Evolutionary conservation across 2,888 invertebrate species (phyloP).

Genomic region (Drosophila suboccidentalis): DNA sequence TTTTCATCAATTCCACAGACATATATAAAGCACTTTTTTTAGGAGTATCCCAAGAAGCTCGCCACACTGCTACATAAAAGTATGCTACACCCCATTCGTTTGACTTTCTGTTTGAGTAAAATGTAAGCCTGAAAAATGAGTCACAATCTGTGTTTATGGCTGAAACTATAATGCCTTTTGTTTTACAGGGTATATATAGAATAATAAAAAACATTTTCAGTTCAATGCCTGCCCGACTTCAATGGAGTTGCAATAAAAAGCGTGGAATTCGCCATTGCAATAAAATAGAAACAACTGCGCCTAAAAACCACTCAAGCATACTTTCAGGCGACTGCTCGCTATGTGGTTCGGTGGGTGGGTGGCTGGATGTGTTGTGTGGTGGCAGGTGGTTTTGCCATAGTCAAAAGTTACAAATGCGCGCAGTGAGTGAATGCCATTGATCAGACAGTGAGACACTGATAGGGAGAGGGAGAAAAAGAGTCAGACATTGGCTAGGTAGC

Average conservation of each 20-base stretch:
- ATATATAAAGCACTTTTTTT: background rate
- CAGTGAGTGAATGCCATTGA: constrained; percentile 70
- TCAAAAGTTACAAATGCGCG: constrained; percentile 68
- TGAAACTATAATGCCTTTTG: constrained; percentile 37
- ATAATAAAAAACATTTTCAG: constrained; percentile 56
- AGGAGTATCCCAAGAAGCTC: background rate
- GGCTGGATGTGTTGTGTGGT: background rate
- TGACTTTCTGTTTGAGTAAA: constrained; percentile 1
- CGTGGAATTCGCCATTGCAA: constrained; percentile 65
- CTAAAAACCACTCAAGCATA: constrained; percentile 79
- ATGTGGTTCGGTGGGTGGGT: background rate
- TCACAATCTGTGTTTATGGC: constrained; percentile 17
- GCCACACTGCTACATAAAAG: background rate
- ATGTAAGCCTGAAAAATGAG: background rate
- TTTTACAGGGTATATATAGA: constrained; percentile 32
- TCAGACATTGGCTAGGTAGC: constrained; percentile 70
- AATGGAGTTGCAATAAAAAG: constrained; percentile 76
- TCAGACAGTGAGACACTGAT: constrained; percentile 29
- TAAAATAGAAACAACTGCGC: constrained; percentile 77
- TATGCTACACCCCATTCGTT: background rate
- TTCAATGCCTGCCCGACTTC: constrained; percentile 71
- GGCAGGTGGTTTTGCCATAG: constrained; percentile 46
- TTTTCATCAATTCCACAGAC: background rate
- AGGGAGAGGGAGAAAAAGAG: constrained; percentile 16
- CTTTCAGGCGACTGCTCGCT: constrained; percentile 22